Percentiles rank a stretch among this genome's conserved stretches.
Evolutionary conservation across 2,888 invertebrate species (phyloP).

Genomic region (Campaea margaritaria): DNA sequence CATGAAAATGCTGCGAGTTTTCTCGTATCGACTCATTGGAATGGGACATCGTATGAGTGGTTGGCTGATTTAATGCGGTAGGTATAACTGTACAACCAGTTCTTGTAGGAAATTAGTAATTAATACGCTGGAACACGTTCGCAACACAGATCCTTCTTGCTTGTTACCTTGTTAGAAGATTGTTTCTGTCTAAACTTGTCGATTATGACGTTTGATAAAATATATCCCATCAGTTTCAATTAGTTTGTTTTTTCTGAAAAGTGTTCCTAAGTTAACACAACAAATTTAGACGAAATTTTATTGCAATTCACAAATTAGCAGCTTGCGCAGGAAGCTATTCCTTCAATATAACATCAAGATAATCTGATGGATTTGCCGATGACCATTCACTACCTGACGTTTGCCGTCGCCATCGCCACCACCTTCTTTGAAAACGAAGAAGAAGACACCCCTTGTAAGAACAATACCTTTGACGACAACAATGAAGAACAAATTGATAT

Average conservation of each 20-base stretch:
- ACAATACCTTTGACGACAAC: conserved; percentile 2
- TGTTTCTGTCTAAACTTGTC: conserved; percentile 51
- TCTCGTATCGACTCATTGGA: conserved; percentile 66
- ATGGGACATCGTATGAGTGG: conserved; percentile 53
- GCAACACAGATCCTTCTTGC: conserved; percentile 50
- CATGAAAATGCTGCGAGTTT: conserved; percentile 66
- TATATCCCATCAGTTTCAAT: too few relatives aligned
- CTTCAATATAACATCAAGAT: background rate
- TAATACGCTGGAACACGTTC: conserved; percentile 52
- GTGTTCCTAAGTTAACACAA: too few relatives aligned
- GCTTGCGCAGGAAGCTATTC: conserved; percentile 8
- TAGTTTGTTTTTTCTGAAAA: too few relatives aligned
- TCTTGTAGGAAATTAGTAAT: conserved; percentile 60
- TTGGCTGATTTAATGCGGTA: conserved; percentile 45
- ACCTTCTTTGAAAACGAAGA: conserved; percentile 35
- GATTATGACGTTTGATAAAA: background rate
- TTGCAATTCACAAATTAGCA: background rate
- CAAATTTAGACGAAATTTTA: background rate
- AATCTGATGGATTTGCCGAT: conserved; percentile 51
- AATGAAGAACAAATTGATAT: background rate
- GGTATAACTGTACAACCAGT: conserved; percentile 56
- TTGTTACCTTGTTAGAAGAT: conserved; percentile 50
- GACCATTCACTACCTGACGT: conserved; percentile 55
- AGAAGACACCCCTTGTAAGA: conserved; percentile 23
- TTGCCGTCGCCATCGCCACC: conserved; percentile 50